Percentiles rank a stretch among this genome's conserved stretches.
These are phyloP conservation scores for Glareola pratincola DNA, from an alignment of 2,113 vertebrate genomes.

Conservation along the genomic window DNA sequence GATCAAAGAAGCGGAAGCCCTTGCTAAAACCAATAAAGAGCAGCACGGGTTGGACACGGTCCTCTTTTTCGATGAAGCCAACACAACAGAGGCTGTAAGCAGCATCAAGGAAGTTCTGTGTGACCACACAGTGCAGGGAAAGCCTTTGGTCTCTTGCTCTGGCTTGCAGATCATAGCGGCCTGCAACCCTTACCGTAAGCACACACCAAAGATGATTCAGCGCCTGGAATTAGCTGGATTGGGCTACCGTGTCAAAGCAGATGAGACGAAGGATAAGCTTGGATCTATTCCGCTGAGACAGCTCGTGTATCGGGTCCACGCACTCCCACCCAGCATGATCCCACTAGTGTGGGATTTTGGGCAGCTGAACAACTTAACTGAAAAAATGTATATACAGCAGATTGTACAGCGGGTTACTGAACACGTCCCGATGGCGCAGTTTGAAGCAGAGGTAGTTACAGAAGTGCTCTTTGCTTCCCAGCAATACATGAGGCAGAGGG, in stretches of 20 bases:
- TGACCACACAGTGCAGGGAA: slow-evolving; percentile 83
- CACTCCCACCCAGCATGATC: slow-evolving; percentile 91
- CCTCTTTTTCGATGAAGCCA: slow-evolving; percentile 95
- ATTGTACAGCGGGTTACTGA: slow-evolving; percentile 84
- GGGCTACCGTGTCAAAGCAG: slow-evolving; percentile 88
- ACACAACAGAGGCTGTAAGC: slow-evolving; percentile 91
- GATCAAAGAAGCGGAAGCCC: slow-evolving; percentile 80
- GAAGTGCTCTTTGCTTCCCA: slow-evolving; percentile 87
- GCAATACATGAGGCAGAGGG: slow-evolving; percentile 82
- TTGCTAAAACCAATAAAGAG: slow-evolving; percentile 76
- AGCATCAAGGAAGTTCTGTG: slow-evolving; percentile 95
- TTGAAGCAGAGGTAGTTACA: slow-evolving; percentile 13
- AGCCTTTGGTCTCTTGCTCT: slow-evolving; percentile 60
- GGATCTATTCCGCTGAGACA: slow-evolving; percentile 91
- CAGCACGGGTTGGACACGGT: slow-evolving; percentile 82
- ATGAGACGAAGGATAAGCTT: slow-evolving; percentile 86
- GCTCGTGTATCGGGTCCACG: slow-evolving; percentile 94
- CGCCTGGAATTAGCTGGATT: slow-evolving; percentile 89
- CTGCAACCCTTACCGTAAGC: slow-evolving; percentile 95
- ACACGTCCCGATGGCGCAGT: neutral
- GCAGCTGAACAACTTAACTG: slow-evolving; percentile 82
- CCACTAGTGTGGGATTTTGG: slow-evolving; percentile 97
- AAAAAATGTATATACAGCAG: slow-evolving; percentile 88
- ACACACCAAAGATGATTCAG: slow-evolving; percentile 86
- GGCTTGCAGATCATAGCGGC: slow-evolving; percentile 90